Percentiles rank a stretch among this genome's conserved stretches.
Conservation (phyloP, 2,113 vertebrate genomes). For the Conger conger region DNA sequence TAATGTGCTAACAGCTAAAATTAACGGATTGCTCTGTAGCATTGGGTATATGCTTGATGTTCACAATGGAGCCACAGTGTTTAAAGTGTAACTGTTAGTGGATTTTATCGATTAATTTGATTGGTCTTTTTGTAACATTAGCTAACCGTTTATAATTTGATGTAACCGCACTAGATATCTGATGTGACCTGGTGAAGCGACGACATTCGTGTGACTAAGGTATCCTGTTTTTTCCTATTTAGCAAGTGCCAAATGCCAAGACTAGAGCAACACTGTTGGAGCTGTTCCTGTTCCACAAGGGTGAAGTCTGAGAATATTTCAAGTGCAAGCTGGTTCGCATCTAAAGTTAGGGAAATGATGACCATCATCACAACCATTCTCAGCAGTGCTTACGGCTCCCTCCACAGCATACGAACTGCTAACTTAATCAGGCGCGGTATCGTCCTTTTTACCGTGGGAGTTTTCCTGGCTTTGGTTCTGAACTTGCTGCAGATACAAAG, state of each 20-base stretch:
- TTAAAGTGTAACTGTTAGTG: not conserved
- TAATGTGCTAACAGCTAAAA: not conserved
- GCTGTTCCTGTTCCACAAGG: slow-evolving; percentile 72
- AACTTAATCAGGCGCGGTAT: slow-evolving; percentile 84
- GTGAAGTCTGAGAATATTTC: slow-evolving; percentile 58
- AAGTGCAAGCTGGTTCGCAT: slow-evolving; percentile 63
- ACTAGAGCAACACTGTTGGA: slow-evolving; percentile 80
- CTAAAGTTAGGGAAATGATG: slow-evolving; percentile 77
- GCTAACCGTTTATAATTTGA: not conserved
- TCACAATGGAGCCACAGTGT: not conserved
- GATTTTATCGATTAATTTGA: too few relatives aligned
- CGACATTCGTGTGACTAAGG: not conserved
- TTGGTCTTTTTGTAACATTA: not conserved
- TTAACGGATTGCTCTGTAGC: not conserved
- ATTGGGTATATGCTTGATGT: too few relatives aligned
- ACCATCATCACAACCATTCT: slow-evolving; percentile 70
- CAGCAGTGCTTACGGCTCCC: slow-evolving; percentile 59
- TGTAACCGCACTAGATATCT: not conserved
- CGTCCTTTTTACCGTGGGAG: slow-evolving; percentile 90
- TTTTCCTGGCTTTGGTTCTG: slow-evolving; percentile 89
- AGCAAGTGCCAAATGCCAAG: slow-evolving; percentile 78
- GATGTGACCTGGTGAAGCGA: not conserved
- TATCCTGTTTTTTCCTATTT: not conserved
- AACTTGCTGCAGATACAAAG: slow-evolving; percentile 94
- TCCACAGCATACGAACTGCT: slow-evolving; percentile 70